Conservation (phyloP, 2,888 invertebrate species). For the Camponotus fellah region DNA sequence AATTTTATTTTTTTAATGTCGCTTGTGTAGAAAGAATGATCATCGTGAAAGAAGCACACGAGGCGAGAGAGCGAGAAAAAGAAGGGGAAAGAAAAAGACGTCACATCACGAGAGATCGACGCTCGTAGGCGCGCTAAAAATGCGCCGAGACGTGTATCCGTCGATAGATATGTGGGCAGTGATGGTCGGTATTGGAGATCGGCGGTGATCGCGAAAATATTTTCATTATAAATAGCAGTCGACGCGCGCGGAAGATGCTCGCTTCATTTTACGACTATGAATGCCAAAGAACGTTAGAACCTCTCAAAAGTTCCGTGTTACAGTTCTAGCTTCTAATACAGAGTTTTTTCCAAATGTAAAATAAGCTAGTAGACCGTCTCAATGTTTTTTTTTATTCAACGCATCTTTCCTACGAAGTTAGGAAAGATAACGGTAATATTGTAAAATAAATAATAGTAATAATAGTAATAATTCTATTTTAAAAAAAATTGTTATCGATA, state of each 20-base stretch:
- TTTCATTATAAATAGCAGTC: conserved; percentile 84
- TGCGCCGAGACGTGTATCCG: conserved; percentile 71
- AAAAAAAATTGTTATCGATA: background rate
- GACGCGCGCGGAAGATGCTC: conserved; percentile 59
- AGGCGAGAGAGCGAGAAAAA: background rate
- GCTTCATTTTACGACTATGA: conserved; percentile 77
- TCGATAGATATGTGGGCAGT: conserved; percentile 75
- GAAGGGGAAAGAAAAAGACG: conserved; percentile 51
- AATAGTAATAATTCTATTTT: background rate
- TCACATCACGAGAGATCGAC: conserved; percentile 59
- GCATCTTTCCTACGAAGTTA: background rate
- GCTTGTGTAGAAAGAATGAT: background rate
- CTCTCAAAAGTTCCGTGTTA: background rate
- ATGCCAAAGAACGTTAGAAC: conserved; percentile 52
- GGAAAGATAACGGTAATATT: no score
- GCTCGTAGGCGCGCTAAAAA: conserved; percentile 71
- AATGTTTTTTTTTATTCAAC: background rate
- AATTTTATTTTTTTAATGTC: conserved; percentile 20
- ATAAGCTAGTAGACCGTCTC: no score
- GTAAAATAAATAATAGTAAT: background rate
- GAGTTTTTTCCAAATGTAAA: conserved; percentile 1
- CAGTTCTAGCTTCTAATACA: background rate
- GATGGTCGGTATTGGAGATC: conserved; percentile 60
- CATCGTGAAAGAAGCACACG: background rate
- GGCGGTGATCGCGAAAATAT: conserved; percentile 79